These are phyloP conservation scores for Apodemia duryi DNA, from an alignment of 2,888 invertebrate genomes.

Conservation along the genomic window DNA sequence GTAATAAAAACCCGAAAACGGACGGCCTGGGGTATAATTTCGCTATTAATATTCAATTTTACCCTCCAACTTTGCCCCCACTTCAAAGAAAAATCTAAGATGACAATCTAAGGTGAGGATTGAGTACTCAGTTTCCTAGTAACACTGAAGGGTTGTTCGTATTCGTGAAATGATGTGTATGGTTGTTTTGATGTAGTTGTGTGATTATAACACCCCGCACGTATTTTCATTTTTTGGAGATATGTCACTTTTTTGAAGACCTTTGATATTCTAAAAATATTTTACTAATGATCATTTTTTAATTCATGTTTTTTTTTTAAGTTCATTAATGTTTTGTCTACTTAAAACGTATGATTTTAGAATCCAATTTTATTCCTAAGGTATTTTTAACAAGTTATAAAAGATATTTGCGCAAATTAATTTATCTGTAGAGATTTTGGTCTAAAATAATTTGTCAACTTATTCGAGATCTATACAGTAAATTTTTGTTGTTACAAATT, in stretches of 20 bases:
- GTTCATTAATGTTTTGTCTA: too few species aligned
- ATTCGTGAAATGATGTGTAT: conserved; percentile 21
- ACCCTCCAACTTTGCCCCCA: conserved; percentile 58
- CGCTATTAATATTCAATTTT: conserved; percentile 79
- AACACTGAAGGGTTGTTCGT: conserved; percentile 50
- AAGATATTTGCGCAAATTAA: too few species aligned
- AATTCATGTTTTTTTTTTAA: too few species aligned
- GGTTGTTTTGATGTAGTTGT: conserved; percentile 38
- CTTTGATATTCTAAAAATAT: conserved; percentile 3
- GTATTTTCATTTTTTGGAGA: conserved; percentile 23
- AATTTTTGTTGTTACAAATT: too few species aligned
- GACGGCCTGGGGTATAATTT: conserved; percentile 63
- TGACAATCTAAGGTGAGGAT: conserved; percentile 59
- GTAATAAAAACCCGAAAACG: conserved; percentile 67
- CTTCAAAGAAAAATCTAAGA: conserved; percentile 76
- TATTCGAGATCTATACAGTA: too few species aligned
- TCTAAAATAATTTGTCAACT: too few species aligned
- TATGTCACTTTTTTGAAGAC: conserved; percentile 19
- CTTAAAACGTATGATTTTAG: too few species aligned
- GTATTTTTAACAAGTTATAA: too few species aligned
- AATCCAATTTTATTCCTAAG: too few species aligned
- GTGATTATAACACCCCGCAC: conserved; percentile 35
- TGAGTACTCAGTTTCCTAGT: conserved; percentile 65
- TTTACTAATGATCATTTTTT: background rate
- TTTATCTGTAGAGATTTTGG: too few species aligned